phyloP scores from a whole-genome alignment of 2,797 vertebrate species.

The Chaetodon trifasciatus region DNA sequence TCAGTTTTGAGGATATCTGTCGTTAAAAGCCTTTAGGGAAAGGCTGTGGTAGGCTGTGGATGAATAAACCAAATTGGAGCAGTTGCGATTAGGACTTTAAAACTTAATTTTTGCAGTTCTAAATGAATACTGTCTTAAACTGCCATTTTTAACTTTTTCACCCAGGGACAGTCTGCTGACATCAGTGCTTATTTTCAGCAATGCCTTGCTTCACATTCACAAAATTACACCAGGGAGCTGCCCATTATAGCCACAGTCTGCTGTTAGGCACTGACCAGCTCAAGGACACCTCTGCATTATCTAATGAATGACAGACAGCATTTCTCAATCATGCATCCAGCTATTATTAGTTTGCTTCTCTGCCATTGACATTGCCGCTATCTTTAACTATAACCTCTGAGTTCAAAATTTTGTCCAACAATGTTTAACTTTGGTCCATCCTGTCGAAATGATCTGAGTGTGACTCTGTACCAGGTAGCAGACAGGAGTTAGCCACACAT shows the following conservation, averaged over 20 bases:
- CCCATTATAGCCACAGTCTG: slow-evolving; percentile 51
- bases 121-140: not conserved
- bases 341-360: slow-evolving; percentile 37
- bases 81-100: not conserved
- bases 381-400: slow-evolving; percentile 27
- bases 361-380: slow-evolving; percentile 11
- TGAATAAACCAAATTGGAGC: not conserved
- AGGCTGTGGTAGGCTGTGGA: not conserved
- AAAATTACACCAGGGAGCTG: slow-evolving; percentile 49
- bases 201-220: slow-evolving; percentile 58
- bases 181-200: slow-evolving; percentile 55
- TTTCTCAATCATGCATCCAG: slow-evolving; percentile 50
- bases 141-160: not conserved
- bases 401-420: slow-evolving; percentile 27
- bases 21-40: not conserved
- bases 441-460: slow-evolving; percentile 14
- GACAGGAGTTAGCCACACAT: slow-evolving; percentile 11
- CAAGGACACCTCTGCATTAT: slow-evolving; percentile 55
- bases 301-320: slow-evolving; percentile 52
- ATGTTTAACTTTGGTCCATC: slow-evolving; percentile 40
- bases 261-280: slow-evolving; percentile 40
- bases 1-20: slow-evolving; percentile 1
- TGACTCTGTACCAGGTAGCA: slow-evolving; percentile 25
- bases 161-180: slow-evolving; percentile 23
- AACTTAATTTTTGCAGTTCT: not conserved